A percentile compares a stretch with the other conserved stretches of the same genome.
Conservation (phyloP, 2,797 vertebrate genomes). For the Caiman crocodilus region DNA sequence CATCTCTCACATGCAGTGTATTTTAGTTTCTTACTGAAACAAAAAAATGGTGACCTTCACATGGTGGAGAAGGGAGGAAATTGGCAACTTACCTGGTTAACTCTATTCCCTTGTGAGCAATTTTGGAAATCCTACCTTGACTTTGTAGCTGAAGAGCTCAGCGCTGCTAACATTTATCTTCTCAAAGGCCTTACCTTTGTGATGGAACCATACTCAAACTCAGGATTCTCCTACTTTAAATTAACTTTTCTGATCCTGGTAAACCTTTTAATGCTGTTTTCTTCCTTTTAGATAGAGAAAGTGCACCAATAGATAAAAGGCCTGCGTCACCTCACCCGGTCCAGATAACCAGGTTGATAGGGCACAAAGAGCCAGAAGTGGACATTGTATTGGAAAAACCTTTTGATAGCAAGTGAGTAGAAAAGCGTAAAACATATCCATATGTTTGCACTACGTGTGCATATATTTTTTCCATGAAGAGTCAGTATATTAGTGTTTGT, state of each 20-base stretch:
- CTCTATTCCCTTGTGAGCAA: background rate
- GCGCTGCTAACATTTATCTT: background rate
- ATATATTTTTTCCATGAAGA: background rate
- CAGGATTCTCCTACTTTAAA: background rate
- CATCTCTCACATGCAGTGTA: background rate
- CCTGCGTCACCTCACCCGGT: slow-evolving; percentile 87
- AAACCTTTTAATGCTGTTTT: background rate
- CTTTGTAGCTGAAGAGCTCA: slow-evolving; percentile 8
- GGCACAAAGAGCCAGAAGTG: slow-evolving; percentile 61
- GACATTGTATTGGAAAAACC: slow-evolving; percentile 85
- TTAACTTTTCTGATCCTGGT: background rate
- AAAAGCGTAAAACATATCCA: background rate
- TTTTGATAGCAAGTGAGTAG: slow-evolving; percentile 86
- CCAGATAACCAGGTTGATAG: slow-evolving; percentile 82
- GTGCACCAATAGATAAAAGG: slow-evolving; percentile 56
- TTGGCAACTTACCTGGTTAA: too few relatives aligned
- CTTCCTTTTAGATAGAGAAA: slow-evolving; percentile 77
- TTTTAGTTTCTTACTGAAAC: background rate
- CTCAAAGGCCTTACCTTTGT: background rate
- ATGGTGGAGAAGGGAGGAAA: too few relatives aligned
- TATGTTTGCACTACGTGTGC: background rate
- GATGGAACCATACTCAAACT: slow-evolving; percentile 15
- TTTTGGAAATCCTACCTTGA: background rate
- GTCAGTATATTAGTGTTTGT: background rate
- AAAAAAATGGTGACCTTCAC: background rate